These are phyloP conservation scores for Grantiella picta DNA, from an alignment of 2,113 vertebrate species.

Conservation along the genomic window DNA sequence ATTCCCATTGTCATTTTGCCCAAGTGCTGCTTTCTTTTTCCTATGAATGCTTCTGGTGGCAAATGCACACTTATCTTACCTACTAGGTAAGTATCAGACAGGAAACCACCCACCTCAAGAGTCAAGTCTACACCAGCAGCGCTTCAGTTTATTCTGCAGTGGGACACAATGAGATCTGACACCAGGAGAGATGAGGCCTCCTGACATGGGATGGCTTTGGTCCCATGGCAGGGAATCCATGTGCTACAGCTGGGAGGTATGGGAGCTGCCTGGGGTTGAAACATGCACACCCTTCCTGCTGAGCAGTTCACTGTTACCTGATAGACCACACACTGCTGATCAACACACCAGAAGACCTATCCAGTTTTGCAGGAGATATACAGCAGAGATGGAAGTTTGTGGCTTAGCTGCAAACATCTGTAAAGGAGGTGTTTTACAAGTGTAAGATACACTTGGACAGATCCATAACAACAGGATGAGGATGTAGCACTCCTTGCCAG, in stretches of 20 bases:
- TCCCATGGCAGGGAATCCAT: fast-evolving
- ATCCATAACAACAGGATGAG: background rate
- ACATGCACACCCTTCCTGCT: background rate
- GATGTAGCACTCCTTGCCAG: background rate
- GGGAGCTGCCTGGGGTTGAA: fast-evolving
- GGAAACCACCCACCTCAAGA: background rate
- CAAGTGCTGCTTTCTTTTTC: background rate
- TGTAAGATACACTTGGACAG: background rate
- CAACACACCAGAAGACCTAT: background rate
- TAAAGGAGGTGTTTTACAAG: background rate
- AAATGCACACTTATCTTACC: background rate
- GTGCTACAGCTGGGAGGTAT: background rate
- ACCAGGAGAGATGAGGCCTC: background rate
- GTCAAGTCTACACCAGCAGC: background rate
- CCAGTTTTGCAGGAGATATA: background rate
- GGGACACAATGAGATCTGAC: background rate
- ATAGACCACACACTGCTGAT: background rate
- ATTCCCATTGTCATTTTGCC: background rate
- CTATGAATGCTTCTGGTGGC: background rate
- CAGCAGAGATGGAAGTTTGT: background rate
- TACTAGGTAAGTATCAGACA: background rate
- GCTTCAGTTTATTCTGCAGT: background rate
- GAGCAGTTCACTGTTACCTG: background rate
- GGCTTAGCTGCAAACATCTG: background rate
- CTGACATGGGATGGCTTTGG: background rate